Evolutionary conservation across 2,888 invertebrate genomes (phyloP).

Genomic region (Pogonocherus hispidulus): DNA sequence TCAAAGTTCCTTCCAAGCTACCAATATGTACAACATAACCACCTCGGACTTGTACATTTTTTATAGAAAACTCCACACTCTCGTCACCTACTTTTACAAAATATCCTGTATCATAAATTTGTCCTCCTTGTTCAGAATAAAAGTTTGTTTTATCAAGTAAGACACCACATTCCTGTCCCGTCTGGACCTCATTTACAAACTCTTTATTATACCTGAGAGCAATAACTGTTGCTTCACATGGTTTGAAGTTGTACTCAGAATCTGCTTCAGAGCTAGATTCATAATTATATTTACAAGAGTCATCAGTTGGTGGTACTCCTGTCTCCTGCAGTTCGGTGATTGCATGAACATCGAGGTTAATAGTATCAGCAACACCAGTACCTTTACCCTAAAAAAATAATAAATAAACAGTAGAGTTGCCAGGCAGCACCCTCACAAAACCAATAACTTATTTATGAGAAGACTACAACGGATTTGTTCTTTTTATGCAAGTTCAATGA

Average conservation of each 20-base stretch:
- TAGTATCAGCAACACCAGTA: slow-evolving; percentile 83
- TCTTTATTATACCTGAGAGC: slow-evolving; percentile 77
- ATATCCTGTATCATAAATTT: slow-evolving; percentile 96
- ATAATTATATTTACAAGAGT: slow-evolving; percentile 93
- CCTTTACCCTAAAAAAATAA: slow-evolving; percentile 75
- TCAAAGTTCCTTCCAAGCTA: slow-evolving; percentile 85
- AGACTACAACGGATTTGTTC: too few species aligned
- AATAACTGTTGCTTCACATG: slow-evolving; percentile 83
- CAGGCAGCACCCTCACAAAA: too few species aligned
- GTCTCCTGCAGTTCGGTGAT: slow-evolving; percentile 89
- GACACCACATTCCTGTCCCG: slow-evolving; percentile 93
- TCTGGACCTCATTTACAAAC: slow-evolving; percentile 86
- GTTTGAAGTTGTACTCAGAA: slow-evolving; percentile 82
- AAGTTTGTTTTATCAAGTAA: slow-evolving; percentile 93
- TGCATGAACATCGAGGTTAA: slow-evolving; percentile 95
- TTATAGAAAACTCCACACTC: slow-evolving; percentile 91
- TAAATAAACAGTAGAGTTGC: too few species aligned
- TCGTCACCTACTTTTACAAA: slow-evolving; percentile 87
- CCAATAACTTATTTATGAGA: too few species aligned
- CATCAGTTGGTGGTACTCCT: slow-evolving; percentile 86
- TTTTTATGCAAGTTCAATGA: too few species aligned
- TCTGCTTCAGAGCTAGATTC: slow-evolving; percentile 75
- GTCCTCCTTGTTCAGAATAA: slow-evolving; percentile 99
- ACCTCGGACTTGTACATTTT: slow-evolving; percentile 93
- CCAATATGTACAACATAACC: slow-evolving; percentile 97